Conservation (phyloP, 2,797 vertebrate genomes). For the Trachops cirrhosus region DNA sequence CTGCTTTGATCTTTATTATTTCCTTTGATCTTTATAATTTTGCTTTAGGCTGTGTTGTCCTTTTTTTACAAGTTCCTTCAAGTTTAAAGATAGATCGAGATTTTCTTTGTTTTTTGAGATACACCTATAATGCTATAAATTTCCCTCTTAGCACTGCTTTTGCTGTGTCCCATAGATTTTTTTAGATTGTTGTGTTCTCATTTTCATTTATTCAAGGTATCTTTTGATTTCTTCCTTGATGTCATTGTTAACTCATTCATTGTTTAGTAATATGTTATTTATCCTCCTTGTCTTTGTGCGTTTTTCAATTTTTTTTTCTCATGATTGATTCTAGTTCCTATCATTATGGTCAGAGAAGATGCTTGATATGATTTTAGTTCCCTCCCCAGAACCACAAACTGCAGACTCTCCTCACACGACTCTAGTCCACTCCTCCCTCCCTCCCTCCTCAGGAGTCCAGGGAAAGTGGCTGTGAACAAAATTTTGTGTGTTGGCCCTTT, state of each 20-base stretch:
- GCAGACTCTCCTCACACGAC: not conserved
- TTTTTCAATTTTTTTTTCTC: not conserved
- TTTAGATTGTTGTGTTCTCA: not conserved
- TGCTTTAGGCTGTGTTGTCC: not conserved
- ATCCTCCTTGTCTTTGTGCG: not conserved
- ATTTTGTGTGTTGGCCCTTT: not conserved
- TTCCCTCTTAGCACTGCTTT: not conserved
- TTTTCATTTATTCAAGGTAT: not conserved
- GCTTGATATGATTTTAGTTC: not conserved
- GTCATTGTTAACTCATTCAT: not conserved
- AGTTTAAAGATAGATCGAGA: not conserved
- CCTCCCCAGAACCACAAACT: not conserved
- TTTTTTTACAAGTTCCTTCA: not conserved
- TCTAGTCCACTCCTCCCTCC: not conserved
- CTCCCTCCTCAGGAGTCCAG: not conserved
- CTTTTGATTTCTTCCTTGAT: not conserved
- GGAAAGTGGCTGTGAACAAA: too few relatives aligned
- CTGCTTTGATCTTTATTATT: not conserved
- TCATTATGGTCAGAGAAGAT: not conserved
- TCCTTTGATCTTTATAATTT: not conserved
- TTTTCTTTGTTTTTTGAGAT: not conserved
- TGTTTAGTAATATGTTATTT: not conserved
- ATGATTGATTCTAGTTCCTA: not conserved
- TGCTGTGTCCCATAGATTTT: not conserved
- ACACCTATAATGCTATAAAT: not conserved